Evolutionary conservation across 2,888 invertebrate species (phyloP).

Genomic region (Troides oblongomaculatus): DNA sequence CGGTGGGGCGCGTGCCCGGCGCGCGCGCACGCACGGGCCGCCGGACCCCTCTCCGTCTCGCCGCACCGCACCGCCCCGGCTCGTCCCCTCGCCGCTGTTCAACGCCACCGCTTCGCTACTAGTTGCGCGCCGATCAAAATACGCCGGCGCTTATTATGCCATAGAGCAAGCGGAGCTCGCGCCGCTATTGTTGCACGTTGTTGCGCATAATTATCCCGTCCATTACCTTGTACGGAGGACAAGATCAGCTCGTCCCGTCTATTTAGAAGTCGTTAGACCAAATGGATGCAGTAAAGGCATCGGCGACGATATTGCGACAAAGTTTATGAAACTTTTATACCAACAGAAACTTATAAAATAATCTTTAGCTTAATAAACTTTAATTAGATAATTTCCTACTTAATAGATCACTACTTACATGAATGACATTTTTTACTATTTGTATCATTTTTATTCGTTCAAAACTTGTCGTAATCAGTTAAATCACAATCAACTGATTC

Average conservation of each 20-base stretch:
- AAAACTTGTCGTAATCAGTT: conserved; percentile 31
- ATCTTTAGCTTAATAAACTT: not conserved
- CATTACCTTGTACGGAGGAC: conserved; percentile 76
- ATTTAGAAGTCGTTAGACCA: conserved; percentile 73
- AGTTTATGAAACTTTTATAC: conserved; percentile 55
- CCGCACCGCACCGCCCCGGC: conserved; percentile 52
- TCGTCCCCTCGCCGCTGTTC: conserved; percentile 45
- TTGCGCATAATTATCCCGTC: conserved; percentile 78
- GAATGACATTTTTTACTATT: not conserved
- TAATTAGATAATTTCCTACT: not conserved
- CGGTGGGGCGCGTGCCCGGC: conserved; percentile 60
- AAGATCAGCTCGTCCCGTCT: conserved; percentile 65
- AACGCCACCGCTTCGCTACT: conserved; percentile 57
- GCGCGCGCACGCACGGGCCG: conserved; percentile 68
- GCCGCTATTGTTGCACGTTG: conserved; percentile 78
- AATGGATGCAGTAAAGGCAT: conserved; percentile 67
- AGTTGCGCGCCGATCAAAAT: conserved; percentile 74
- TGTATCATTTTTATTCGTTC: not conserved
- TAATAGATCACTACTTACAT: not conserved
- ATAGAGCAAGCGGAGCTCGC: conserved; percentile 72
- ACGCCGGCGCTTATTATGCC: conserved; percentile 77
- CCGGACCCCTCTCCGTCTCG: conserved; percentile 48
- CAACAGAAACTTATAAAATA: conserved; percentile 36
- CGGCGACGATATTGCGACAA: conserved; percentile 64
- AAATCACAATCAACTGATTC: conserved; percentile 37